These are phyloP conservation scores for Neodiprion pinetum DNA, from an alignment of 1,140 invertebrate species.

Conservation along the genomic window DNA sequence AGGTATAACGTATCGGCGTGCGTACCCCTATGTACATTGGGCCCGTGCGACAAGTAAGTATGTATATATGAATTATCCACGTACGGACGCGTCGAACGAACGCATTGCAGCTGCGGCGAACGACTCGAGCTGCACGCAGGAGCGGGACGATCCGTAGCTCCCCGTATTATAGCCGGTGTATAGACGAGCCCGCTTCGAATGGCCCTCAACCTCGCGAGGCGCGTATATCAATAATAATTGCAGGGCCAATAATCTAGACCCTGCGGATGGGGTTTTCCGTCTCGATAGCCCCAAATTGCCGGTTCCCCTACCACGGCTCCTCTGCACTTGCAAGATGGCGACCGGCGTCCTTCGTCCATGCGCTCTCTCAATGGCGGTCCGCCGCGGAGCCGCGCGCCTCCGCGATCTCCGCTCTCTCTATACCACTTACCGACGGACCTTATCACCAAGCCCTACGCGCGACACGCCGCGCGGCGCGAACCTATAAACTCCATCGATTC, in stretches of 20 bases:
- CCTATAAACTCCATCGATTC: no score
- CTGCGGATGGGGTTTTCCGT: conserved; percentile 20
- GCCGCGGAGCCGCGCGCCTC: not conserved
- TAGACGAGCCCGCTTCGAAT: not conserved
- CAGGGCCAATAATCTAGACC: conserved; percentile 61
- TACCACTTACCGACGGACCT: not conserved
- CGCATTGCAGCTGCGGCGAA: not conserved
- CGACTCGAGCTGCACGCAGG: not conserved
- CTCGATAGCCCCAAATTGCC: conserved; percentile 55
- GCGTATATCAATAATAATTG: conserved; percentile 63
- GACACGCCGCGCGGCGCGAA: no score
- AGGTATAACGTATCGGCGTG: not conserved
- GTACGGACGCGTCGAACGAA: not conserved
- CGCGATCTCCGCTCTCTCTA: not conserved
- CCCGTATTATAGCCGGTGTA: not conserved
- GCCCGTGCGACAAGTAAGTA: not conserved
- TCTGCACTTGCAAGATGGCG: conserved; percentile 37
- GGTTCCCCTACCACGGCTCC: conserved; percentile 48
- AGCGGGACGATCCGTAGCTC: not conserved
- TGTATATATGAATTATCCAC: not conserved
- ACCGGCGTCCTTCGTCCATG: conserved; percentile 1
- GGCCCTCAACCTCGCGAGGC: conserved; percentile 33
- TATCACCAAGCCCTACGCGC: no score
- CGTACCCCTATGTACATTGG: not conserved
- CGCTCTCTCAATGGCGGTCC: not conserved